These are phyloP conservation scores for Heteractis magnifica DNA, from an alignment of 92 coral and sea anemone genomes.

Conservation along the genomic window DNA sequence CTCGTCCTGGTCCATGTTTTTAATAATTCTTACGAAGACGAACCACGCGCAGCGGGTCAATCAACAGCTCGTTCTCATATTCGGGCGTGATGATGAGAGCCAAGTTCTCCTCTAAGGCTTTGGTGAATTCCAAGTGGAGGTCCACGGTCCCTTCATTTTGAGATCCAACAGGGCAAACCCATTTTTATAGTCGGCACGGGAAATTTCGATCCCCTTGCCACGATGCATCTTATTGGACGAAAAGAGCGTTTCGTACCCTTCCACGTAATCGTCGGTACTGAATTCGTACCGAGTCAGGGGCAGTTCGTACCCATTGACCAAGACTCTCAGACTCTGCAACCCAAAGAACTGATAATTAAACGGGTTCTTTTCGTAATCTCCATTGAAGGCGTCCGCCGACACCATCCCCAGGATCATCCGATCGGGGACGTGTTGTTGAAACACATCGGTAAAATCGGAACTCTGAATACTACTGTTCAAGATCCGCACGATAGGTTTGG, in stretches of 20 bases:
- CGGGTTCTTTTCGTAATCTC: conserved; percentile 24
- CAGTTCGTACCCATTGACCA: conserved; percentile 8
- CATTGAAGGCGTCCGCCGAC: conserved; percentile 37
- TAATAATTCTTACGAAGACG: background rate
- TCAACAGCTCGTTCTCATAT: conserved; percentile 29
- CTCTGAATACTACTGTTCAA: background rate
- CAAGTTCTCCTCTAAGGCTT: background rate
- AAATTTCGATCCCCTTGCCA: conserved; percentile 29
- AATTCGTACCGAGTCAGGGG: conserved; percentile 6
- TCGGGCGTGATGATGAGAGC: conserved; percentile 21
- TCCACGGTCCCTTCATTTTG: conserved; percentile 31
- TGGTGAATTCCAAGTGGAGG: background rate
- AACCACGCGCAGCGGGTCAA: conserved; percentile 11
- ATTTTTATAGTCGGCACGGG: conserved; percentile 25
- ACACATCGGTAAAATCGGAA: background rate
- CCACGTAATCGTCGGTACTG: conserved; percentile 6
- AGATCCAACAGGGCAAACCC: conserved; percentile 33
- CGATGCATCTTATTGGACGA: conserved; percentile 31
- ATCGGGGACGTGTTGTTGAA: conserved; percentile 37
- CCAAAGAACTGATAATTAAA: conserved; percentile 24
- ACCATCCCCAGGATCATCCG: conserved; percentile 19
- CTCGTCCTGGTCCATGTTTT: background rate
- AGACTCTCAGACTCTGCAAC: background rate
- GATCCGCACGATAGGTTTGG: background rate
- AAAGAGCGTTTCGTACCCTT: background rate